These are phyloP conservation scores for Trichomalopsis sarcophagae DNA, from an alignment of 1,140 invertebrate genomes.

Conservation along the genomic window DNA sequence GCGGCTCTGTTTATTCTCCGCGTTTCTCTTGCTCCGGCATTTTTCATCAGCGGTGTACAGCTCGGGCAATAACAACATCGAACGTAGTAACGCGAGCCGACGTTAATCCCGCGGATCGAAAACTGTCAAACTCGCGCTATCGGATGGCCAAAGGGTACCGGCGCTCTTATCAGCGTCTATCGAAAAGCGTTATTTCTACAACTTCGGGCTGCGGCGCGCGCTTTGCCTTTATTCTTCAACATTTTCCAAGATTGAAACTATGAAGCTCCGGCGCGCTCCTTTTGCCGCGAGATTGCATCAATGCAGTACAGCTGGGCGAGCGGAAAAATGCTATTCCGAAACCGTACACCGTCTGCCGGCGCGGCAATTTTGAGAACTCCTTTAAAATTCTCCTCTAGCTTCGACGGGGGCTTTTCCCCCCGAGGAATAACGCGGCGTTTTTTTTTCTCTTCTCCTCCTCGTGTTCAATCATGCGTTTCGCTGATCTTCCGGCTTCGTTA, in stretches of 20 bases:
- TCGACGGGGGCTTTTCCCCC: neutral
- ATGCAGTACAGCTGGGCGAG: neutral
- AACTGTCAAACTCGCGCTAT: neutral
- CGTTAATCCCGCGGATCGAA: too few species aligned
- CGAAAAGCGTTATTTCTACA: constrained; percentile 9
- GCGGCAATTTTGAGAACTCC: neutral
- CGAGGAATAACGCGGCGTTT: neutral
- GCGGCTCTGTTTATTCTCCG: neutral
- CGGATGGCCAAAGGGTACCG: neutral
- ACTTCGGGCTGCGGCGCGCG: neutral
- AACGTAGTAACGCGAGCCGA: too few species aligned
- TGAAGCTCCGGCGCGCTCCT: neutral
- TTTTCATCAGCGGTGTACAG: neutral
- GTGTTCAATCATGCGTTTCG: too few species aligned
- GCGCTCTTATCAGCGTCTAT: constrained; percentile 1
- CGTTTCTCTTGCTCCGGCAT: neutral
- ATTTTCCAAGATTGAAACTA: constrained; percentile 14
- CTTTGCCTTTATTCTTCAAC: neutral
- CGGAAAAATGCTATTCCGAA: constrained; percentile 19
- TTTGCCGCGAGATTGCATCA: constrained; percentile 10
- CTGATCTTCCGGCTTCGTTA: too few species aligned
- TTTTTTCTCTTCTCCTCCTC: neutral
- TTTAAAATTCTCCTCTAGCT: neutral
- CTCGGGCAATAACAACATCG: too few species aligned
- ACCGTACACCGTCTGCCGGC: neutral